phyloP scores from a whole-genome alignment of 2,113 vertebrate species.

The Calyptomena viridis region DNA sequence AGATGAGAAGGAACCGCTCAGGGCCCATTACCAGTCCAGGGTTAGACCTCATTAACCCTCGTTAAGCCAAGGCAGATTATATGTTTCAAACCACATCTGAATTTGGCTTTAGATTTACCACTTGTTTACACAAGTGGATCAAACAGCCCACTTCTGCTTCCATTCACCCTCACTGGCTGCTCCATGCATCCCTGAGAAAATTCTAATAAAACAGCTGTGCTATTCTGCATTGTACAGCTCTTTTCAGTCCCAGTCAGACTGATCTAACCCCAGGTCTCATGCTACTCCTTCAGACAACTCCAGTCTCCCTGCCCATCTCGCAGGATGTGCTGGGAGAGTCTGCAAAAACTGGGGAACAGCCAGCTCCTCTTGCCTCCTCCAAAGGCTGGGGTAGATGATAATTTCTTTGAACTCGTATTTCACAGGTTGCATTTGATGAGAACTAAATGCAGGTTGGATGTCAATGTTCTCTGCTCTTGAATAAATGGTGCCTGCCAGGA shows the following conservation, averaged over 20 bases:
- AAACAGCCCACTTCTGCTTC: background rate
- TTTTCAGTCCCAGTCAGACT: background rate
- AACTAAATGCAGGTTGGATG: background rate
- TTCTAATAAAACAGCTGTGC: background rate
- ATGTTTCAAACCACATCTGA: conserved; percentile 24
- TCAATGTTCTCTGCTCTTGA: background rate
- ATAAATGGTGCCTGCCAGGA: background rate
- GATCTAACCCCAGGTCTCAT: background rate
- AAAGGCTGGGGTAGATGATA: background rate
- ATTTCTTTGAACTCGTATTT: background rate
- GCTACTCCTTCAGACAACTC: background rate
- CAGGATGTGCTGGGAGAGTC: background rate
- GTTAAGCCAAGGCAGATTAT: conserved; percentile 12
- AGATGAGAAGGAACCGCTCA: background rate
- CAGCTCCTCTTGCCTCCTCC: background rate
- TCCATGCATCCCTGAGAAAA: background rate
- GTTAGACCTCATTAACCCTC: conserved; percentile 26
- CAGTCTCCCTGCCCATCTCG: fast-evolving
- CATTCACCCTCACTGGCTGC: background rate
- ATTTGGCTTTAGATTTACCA: conserved; percentile 34
- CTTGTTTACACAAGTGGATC: conserved; percentile 31
- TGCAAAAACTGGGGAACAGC: background rate
- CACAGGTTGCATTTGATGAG: background rate
- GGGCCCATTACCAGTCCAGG: background rate
- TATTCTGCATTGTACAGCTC: background rate